A percentile compares a stretch with the other conserved stretches of the same genome.
Conservation (phyloP, 1,140 invertebrate genomes). For the Trypoxylus dichotomus region DNA sequence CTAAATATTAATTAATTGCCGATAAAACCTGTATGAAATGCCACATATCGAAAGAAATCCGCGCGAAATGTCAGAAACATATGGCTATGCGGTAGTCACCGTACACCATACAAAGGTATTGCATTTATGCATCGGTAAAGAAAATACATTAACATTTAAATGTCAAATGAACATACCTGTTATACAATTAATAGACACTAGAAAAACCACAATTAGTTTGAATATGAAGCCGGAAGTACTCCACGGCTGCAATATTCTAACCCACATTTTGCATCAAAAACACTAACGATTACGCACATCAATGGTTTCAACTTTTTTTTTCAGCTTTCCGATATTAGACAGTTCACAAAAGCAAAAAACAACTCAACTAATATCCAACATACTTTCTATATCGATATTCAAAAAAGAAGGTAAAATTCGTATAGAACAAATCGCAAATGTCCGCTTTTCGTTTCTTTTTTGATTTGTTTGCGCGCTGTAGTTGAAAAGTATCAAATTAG, state of each 20-base stretch:
- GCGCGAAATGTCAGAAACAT: background rate
- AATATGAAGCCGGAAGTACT: slow-evolving; percentile 12
- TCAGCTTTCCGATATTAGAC: background rate
- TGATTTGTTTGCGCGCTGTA: background rate
- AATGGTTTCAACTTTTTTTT: slow-evolving; percentile 2
- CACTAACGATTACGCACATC: background rate
- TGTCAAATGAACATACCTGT: slow-evolving; percentile 28
- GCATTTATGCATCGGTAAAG: background rate
- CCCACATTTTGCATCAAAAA: slow-evolving; percentile 26
- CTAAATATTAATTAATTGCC: too few species aligned
- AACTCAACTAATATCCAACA: slow-evolving; percentile 1
- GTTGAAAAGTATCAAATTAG: background rate
- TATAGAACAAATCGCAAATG: background rate
- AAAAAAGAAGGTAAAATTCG: background rate
- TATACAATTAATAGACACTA: slow-evolving; percentile 25
- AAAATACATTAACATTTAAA: slow-evolving; percentile 26
- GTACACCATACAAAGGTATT: background rate
- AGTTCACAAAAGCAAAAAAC: background rate
- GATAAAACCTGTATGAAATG: too few species aligned
- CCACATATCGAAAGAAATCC: background rate
- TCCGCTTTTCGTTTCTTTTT: background rate
- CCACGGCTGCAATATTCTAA: slow-evolving; percentile 21
- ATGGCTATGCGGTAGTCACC: background rate
- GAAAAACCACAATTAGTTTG: slow-evolving; percentile 22
- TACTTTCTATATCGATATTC: background rate